Base-by-base conservation (phyloP, 2,797 vertebrate genomes). In the Peromyscus nudipes region DNA sequence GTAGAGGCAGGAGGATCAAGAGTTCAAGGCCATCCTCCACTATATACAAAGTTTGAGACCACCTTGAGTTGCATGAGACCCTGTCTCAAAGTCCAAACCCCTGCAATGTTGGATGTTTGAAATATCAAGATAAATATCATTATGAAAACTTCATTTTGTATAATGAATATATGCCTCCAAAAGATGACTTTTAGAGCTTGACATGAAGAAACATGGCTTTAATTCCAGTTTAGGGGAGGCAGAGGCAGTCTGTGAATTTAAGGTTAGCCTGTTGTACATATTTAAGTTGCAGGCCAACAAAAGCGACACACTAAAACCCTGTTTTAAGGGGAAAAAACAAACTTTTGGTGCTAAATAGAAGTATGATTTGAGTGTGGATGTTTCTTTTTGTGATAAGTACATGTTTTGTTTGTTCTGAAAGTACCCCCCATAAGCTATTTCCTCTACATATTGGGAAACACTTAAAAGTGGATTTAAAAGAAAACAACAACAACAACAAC, bases 351-450 rank as follows among this genome's bases (percentile, higher is more conserved):
- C 69, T 83, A 17, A 87, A 27, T 62, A 94, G 23, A 83, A 83
- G 57, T 94, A 62, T 79, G 16, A 21, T 76, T 60, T 91, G 17
- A 60, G 17, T 85, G 3, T 46, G 31, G 43, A 43, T 25, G 11
- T 57, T 93, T 92, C 79, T 84, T 21, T 94, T 91, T 94, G 34
- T 71, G 11, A 6, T 77, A 82, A 17, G 37, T 83, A 5, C 52
- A 57, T 14, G 3, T 90, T 89, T 93, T 80, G 23, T 83, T 29
- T 93, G n/a, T 27, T 69, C 64, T 90, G 31, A 73, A 96, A 91
- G 31, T 79, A 23, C 37, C 21, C 21, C 3, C 14, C 43, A 31
- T 40, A 75, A 73, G 46, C 80, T 83, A 31, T 64, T 73, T 94
- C n/a, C 43, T 71, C 13, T 76, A 13, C 69, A 31, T 93, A 93